phyloP scores from a whole-genome alignment of 2,797 vertebrate genomes.

The Hoplostethus atlanticus region DNA sequence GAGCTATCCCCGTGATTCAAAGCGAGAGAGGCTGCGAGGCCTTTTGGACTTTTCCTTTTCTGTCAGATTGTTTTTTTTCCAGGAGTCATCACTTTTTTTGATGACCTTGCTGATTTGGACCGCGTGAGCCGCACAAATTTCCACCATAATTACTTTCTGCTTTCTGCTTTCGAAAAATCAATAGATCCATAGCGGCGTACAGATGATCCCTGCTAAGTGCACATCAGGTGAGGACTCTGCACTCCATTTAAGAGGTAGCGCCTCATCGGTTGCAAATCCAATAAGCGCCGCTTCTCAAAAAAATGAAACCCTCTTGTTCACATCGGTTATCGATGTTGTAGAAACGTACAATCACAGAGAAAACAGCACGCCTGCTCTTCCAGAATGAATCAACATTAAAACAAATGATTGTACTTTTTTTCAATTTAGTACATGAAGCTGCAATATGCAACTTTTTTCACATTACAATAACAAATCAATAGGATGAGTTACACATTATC shows the following conservation, averaged over 20 bases:
- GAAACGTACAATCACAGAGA: conserved; percentile 8
- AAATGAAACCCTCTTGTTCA: conserved; percentile 31
- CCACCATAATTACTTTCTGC: conserved; percentile 61
- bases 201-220: conserved; percentile 54
- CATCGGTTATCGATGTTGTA: neutral
- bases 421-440: no score
- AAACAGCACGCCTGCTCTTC: no score
- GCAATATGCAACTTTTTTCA: no score
- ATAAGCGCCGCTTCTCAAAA: conserved; percentile 39
- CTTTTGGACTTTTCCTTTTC: conserved; percentile 19
- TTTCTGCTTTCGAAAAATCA: conserved; percentile 48
- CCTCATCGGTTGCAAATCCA: conserved; percentile 54
- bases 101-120: conserved; percentile 53
- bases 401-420: no score
- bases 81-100: conserved; percentile 46
- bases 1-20: conserved; percentile 50
- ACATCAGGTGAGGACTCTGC: conserved; percentile 40
- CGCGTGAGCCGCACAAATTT: conserved; percentile 39
- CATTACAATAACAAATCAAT: no score
- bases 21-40: conserved; percentile 2
- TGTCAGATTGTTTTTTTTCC: conserved; percentile 4
- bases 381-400: no score
- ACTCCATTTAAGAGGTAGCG: conserved; percentile 50
- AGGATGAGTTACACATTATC: no score
- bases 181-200: conserved; percentile 48